phyloP scores from a whole-genome alignment of 2,113 vertebrate genomes.

The Piprites chloris region DNA sequence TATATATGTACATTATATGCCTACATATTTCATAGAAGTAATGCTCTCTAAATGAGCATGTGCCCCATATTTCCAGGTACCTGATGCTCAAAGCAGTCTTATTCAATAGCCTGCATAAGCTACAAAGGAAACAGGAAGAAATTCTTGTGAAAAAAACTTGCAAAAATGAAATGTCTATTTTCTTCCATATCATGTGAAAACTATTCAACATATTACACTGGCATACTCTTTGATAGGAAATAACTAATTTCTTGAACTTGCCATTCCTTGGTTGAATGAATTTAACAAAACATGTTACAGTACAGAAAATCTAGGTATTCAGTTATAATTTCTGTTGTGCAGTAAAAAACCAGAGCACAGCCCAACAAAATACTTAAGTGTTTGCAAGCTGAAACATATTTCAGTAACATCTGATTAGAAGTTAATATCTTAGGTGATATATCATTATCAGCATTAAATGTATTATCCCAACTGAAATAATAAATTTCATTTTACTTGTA shows the following conservation, averaged over 20 bases:
- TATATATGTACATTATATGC: no score
- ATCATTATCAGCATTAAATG: slow-evolving; percentile 9
- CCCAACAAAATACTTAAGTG: not conserved
- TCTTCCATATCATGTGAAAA: not conserved
- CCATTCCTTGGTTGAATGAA: not conserved
- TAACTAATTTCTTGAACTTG: not conserved
- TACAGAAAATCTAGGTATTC: not conserved
- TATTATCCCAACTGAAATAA: slow-evolving; percentile 18
- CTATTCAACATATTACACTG: not conserved
- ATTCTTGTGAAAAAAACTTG: not conserved
- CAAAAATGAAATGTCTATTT: not conserved
- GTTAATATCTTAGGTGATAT: not conserved
- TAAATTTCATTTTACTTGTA: slow-evolving; percentile 23
- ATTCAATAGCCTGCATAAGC: not conserved
- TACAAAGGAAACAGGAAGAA: not conserved
- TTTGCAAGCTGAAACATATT: slow-evolving; percentile 27
- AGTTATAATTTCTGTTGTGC: not conserved
- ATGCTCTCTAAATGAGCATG: not conserved
- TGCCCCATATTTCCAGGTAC: not conserved
- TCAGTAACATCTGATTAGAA: slow-evolving; percentile 26
- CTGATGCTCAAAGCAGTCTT: not conserved
- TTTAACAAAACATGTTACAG: not conserved
- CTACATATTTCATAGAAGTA: not conserved
- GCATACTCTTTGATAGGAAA: not conserved
- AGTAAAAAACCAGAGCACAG: not conserved